These are phyloP conservation scores for Pachliopta kotzebuea DNA, from an alignment of 2,888 invertebrate genomes.

Conservation along the genomic window DNA sequence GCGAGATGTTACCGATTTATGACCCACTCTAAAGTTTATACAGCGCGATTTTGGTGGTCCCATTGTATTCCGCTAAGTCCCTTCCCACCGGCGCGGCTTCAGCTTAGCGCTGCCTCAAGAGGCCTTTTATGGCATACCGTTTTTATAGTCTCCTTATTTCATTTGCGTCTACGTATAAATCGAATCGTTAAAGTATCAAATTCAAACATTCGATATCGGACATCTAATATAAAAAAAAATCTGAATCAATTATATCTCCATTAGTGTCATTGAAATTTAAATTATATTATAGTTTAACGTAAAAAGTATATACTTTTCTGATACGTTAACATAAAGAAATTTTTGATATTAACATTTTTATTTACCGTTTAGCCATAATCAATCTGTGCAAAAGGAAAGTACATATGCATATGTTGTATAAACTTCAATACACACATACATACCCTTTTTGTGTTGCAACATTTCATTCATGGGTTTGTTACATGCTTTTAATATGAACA, in stretches of 20 bases:
- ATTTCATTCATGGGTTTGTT: slow-evolving; percentile 32
- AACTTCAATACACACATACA: slow-evolving; percentile 28
- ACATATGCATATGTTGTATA: not conserved
- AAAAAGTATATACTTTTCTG: not conserved
- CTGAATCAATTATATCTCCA: not conserved
- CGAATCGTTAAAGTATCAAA: slow-evolving; percentile 49
- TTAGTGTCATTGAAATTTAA: not conserved
- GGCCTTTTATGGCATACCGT: slow-evolving; percentile 60
- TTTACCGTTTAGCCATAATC: not conserved
- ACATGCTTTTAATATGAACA: slow-evolving; percentile 40
- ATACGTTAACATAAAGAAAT: not conserved
- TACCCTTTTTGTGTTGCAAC: slow-evolving; percentile 2
- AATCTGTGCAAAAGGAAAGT: not conserved
- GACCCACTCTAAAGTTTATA: slow-evolving; percentile 74
- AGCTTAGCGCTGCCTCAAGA: slow-evolving; percentile 57
- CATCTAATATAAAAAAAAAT: slow-evolving; percentile 15
- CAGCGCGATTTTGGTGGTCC: slow-evolving; percentile 75
- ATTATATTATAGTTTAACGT: no score
- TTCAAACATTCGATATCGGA: slow-evolving; percentile 34
- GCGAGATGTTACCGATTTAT: slow-evolving; percentile 75
- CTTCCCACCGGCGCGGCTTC: slow-evolving; percentile 46
- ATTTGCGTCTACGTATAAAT: slow-evolving; percentile 59
- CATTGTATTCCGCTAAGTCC: slow-evolving; percentile 67
- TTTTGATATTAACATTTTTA: not conserved
- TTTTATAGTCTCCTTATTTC: slow-evolving; percentile 67